Conservation (phyloP, 2,888 invertebrate species). For the Syritta pipiens region DNA sequence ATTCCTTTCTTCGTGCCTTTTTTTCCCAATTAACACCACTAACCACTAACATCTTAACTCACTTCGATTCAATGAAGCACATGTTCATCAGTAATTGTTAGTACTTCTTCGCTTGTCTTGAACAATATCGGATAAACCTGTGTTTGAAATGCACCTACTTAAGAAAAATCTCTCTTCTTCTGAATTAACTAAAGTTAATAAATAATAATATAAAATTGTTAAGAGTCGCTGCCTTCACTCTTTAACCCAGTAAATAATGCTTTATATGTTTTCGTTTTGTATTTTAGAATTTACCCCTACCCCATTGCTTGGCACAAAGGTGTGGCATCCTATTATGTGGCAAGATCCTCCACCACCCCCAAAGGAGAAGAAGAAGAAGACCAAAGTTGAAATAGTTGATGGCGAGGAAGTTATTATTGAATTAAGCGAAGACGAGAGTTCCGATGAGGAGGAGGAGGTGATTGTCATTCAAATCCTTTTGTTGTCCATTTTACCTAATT, state of each 20-base stretch:
- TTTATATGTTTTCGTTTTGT: conserved; percentile 63
- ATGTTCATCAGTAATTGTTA: too few relatives aligned
- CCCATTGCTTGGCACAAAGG: conserved; percentile 81
- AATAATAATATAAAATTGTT: too few relatives aligned
- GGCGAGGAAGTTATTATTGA: conserved; percentile 78
- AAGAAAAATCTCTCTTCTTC: too few relatives aligned
- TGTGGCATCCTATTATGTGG: conserved; percentile 85
- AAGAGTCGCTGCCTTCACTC: too few relatives aligned
- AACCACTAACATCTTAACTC: too few relatives aligned
- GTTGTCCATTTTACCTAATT: conserved; percentile 29
- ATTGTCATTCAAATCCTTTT: conserved; percentile 60
- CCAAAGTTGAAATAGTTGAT: conserved; percentile 77
- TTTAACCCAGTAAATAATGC: conserved; percentile 55
- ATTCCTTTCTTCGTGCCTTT: too few relatives aligned
- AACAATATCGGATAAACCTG: too few relatives aligned
- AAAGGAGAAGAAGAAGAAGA: conserved; percentile 79
- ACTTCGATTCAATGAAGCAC: too few relatives aligned
- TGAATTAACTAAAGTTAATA: too few relatives aligned
- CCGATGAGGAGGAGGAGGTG: conserved; percentile 76
- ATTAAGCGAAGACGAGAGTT: conserved; percentile 78
- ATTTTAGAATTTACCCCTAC: conserved; percentile 80
- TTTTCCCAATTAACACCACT: too few relatives aligned
- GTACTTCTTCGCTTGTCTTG: too few relatives aligned
- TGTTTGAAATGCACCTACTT: too few relatives aligned
- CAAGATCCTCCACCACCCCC: conserved; percentile 80